These are phyloP conservation scores for Melanocharis versteri DNA, from an alignment of 2,113 vertebrate species.

Conservation along the genomic window DNA sequence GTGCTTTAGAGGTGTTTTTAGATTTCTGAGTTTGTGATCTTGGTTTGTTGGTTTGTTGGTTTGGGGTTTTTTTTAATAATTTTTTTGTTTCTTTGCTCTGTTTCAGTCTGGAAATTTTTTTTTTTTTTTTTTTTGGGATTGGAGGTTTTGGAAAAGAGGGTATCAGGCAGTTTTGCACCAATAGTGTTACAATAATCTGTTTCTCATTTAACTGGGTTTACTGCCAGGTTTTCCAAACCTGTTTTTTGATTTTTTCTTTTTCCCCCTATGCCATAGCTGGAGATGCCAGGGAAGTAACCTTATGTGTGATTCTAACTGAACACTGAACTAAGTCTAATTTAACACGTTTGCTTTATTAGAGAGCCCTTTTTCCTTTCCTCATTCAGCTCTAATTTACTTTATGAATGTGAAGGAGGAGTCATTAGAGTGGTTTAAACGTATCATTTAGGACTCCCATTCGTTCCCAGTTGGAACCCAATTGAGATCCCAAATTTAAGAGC, in stretches of 20 bases:
- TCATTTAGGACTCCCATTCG: background rate
- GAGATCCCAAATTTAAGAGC: background rate
- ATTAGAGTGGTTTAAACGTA: slow-evolving; percentile 12
- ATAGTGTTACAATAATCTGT: background rate
- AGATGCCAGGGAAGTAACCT: background rate
- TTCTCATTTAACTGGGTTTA: background rate
- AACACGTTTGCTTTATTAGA: slow-evolving; percentile 17
- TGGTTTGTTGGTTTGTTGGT: background rate
- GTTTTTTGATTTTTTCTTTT: background rate
- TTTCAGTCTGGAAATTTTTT: background rate
- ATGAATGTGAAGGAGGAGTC: background rate
- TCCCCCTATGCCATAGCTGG: background rate
- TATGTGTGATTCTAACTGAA: background rate
- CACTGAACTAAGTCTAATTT: slow-evolving; percentile 21
- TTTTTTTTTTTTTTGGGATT: background rate
- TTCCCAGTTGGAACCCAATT: background rate
- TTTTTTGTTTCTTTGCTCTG: background rate
- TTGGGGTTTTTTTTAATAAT: background rate
- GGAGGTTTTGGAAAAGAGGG: background rate
- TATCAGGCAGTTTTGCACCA: background rate
- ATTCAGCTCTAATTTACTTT: background rate
- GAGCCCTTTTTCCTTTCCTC: background rate
- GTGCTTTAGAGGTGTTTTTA: background rate
- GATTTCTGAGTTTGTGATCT: background rate
- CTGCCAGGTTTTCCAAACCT: background rate